A percentile compares a stretch with the other conserved stretches of the same genome.
Evolutionary conservation across 2,113 vertebrate genomes (phyloP).

Genomic region (Percina caprodes): DNA sequence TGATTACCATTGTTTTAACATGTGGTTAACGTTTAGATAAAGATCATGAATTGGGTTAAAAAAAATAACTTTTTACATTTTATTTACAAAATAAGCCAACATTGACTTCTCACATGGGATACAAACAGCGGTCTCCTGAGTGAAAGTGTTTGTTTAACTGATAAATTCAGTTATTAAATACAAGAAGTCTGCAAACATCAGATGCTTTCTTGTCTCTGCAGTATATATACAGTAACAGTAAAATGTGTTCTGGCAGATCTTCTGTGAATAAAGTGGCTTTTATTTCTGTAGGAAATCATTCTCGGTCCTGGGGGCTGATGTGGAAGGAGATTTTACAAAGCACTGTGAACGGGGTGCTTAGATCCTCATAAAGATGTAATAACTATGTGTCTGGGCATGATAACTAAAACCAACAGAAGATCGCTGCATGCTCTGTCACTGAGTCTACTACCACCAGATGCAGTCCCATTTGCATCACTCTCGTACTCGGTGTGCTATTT

Average conservation of each 20-base stretch:
- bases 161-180: too few relatives aligned
- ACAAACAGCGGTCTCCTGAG: too few relatives aligned
- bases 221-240: not conserved
- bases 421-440: not conserved
- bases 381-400: not conserved
- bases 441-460: not conserved
- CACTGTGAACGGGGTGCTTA: not conserved
- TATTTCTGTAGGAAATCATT: not conserved
- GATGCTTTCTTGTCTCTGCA: not conserved
- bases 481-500: not conserved
- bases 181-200: too few relatives aligned
- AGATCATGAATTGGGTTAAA: too few relatives aligned
- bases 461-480: not conserved
- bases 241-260: not conserved
- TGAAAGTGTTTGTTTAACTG: too few relatives aligned
- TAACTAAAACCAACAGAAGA: constrained; percentile 1
- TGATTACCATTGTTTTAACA: too few relatives aligned
- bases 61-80: too few relatives aligned
- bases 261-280: not conserved
- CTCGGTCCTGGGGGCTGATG: not conserved
- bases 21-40: too few relatives aligned
- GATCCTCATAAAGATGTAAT: not conserved
- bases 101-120: too few relatives aligned
- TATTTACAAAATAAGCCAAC: too few relatives aligned
- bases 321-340: not conserved